Base-by-base conservation (phyloP, 2,888 invertebrate genomes). In the Netelia inedita region DNA sequence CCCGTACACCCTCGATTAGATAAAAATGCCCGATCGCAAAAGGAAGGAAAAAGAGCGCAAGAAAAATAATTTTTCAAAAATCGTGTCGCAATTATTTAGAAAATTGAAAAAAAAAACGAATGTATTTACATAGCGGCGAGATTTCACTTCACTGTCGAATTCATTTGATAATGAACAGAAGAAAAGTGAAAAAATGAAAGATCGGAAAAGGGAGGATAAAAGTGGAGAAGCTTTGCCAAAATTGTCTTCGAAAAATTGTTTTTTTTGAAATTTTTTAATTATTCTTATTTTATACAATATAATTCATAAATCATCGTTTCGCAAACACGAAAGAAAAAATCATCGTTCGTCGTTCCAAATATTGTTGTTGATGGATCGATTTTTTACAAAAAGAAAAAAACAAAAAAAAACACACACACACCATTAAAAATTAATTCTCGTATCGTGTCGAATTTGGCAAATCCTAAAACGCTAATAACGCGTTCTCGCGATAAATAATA, bases 31-130 rank as follows among this genome's bases (percentile, higher is more conserved):
- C 85, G 71, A 79, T 82, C 85, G 82, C 71, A 75, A 65, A 59
- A 84, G 53, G 6, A 57, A 41, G 87, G 89, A 86, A 28, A 87
- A 88, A 85, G 82, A 87, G 84, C 23, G 66, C 23, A 11, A 46
- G 57, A 16, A 9, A 75, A 21, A 73, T 35, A 43, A 59, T 28
- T 71, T 53, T 11, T 35, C 10, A 63, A 63, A 43, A 53, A 43
- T 65, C 5, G 5, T 28, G 28, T 5, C 28, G 28, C 28, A 28
- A 28, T 28, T 28, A 28, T 28, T 28, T 28, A 28, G 65, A 43
- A 10, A 28, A 46, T 21, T 11, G 53, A 71, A 69, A 41, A 46
- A 9, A 61, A 16, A 16, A 46, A 50, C 50, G 35, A 14, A 10
- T 74, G 57, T 76, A 68, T 78, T 68, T 69, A 71, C 50, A 57